Conservation (phyloP, 2,113 vertebrate genomes). For the Cinclus cinclus region DNA sequence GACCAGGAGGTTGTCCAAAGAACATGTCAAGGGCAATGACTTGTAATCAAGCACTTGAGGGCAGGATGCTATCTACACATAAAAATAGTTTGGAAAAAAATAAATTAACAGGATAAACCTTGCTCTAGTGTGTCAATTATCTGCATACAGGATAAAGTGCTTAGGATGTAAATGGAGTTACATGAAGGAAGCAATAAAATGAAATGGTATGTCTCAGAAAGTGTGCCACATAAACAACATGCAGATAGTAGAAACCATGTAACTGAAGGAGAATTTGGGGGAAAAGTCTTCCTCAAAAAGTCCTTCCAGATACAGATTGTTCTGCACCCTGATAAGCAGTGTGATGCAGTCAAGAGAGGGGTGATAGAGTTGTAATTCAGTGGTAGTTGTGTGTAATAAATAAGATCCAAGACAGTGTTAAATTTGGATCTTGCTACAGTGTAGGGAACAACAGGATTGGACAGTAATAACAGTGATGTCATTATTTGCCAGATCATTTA, state of each 20-base stretch:
- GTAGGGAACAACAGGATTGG: not conserved
- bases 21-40: not conserved
- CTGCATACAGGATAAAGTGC: not conserved
- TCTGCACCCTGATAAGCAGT: not conserved
- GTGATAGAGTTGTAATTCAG: not conserved
- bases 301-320: rapidly evolving
- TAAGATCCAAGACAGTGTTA: not conserved
- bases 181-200: not conserved
- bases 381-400: not conserved
- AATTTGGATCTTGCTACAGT: not conserved
- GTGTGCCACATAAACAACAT: not conserved
- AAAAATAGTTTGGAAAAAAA: not conserved
- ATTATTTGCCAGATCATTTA: not conserved
- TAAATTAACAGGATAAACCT: not conserved
- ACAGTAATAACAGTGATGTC: not conserved
- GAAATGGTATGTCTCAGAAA: not conserved
- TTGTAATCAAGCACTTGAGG: not conserved
- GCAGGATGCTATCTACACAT: not conserved
- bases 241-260: not conserved
- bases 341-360: rapidly evolving
- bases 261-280: not conserved
- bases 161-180: not conserved
- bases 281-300: not conserved
- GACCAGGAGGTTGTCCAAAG: not conserved
- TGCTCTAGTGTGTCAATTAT: not conserved